A percentile compares a stretch with the other conserved stretches of the same genome.
These are phyloP conservation scores for Antheraea mylitta DNA, from an alignment of 1,140 invertebrate species.

Conservation along the genomic window DNA sequence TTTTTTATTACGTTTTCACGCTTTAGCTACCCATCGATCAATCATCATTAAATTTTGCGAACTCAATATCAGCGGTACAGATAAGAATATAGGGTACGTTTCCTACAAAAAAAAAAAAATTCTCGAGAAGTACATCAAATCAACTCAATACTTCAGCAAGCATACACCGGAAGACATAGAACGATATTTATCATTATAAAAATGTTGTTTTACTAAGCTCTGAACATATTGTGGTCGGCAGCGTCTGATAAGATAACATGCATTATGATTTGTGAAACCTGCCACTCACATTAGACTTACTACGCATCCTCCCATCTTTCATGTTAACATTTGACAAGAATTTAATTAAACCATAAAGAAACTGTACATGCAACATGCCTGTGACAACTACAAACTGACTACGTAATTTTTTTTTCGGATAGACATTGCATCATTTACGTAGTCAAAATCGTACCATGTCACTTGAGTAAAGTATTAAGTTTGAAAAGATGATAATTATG, in stretches of 20 bases:
- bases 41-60: no score
- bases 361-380: neutral
- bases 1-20: no score
- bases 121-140: no score
- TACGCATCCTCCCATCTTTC: conserved; percentile 21
- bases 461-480: neutral
- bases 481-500: no score
- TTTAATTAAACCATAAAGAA: conserved; percentile 23
- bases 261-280: conserved; percentile 25
- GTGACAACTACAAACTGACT: neutral
- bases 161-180: conserved; percentile 23
- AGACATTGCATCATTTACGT: neutral
- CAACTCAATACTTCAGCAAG: conserved; percentile 12
- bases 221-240: conserved; percentile 12
- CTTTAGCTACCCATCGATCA: no score
- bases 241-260: conserved; percentile 38
- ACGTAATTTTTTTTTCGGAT: neutral
- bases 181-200: conserved; percentile 36
- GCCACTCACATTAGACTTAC: conserved; percentile 6
- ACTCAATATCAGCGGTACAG: no score
- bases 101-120: no score
- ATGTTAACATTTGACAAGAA: conserved; percentile 15
- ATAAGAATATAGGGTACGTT: no score
- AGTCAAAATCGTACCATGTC: neutral
- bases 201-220: conserved; percentile 30